A percentile compares a stretch with the other conserved stretches of the same genome.
These are phyloP conservation scores for Pelvicachromis taeniatus DNA, from an alignment of 2,113 vertebrate species.

Conservation along the genomic window DNA sequence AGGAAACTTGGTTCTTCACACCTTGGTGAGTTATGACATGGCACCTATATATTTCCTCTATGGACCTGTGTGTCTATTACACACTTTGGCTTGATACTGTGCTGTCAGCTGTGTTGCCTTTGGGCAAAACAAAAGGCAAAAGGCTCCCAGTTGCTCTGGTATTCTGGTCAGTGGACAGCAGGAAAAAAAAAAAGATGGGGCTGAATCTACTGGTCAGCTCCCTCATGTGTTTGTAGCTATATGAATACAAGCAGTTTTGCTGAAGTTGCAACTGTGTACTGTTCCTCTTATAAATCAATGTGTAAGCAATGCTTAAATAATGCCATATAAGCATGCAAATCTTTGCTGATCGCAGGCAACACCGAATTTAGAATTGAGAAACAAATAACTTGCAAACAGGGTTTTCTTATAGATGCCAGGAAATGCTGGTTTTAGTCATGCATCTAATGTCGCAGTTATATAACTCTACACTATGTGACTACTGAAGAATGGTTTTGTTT, in stretches of 20 bases:
- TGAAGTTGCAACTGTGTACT: not conserved
- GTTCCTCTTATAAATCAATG: slow-evolving; percentile 8
- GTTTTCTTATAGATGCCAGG: not conserved
- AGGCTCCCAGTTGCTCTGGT: not conserved
- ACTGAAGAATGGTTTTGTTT: not conserved
- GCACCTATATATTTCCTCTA: not conserved
- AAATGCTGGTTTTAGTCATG: not conserved
- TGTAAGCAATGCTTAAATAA: slow-evolving; percentile 4
- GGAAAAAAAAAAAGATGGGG: not conserved
- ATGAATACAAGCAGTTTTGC: not conserved
- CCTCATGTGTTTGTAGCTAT: not conserved
- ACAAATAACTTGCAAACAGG: not conserved
- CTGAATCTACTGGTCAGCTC: not conserved
- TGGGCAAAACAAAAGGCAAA: slow-evolving; percentile 14
- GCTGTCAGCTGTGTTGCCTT: not conserved
- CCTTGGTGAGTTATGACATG: not conserved
- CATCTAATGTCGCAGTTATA: not conserved
- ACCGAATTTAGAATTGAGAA: not conserved
- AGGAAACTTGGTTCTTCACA: not conserved
- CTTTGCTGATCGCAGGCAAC: slow-evolving; percentile 4
- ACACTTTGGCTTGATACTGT: not conserved
- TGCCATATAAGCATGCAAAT: slow-evolving; percentile 1
- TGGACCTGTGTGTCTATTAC: not conserved
- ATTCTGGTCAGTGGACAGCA: not conserved
- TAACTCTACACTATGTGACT: not conserved